These are phyloP conservation scores for Conistra vaccinii DNA, from an alignment of 2,888 invertebrate species.

Conservation along the genomic window DNA sequence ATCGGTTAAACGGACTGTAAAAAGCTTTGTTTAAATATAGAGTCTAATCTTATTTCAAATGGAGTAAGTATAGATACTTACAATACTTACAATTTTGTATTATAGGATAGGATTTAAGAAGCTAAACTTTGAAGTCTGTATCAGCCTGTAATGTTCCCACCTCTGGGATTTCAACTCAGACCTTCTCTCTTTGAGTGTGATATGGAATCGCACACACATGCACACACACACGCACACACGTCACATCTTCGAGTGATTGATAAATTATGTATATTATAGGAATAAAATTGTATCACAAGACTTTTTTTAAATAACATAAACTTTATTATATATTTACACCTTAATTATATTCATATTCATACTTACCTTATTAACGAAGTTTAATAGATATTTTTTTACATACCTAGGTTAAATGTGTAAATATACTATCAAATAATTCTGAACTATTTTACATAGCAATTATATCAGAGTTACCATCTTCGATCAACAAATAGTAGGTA, in stretches of 20 bases:
- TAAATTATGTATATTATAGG: no score
- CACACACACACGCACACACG: not conserved
- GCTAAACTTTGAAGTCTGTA: not conserved
- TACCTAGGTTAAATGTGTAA: not conserved
- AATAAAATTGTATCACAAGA: not conserved
- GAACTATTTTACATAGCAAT: not conserved
- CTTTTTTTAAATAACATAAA: conserved; percentile 6
- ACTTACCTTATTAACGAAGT: not conserved
- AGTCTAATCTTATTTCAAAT: no score
- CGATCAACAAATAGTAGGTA: no score
- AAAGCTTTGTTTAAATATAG: no score
- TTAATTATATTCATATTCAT: not conserved
- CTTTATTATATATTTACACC: conserved; percentile 34
- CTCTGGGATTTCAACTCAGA: not conserved
- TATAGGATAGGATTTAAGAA: not conserved
- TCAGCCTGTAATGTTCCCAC: not conserved
- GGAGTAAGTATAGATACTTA: no score
- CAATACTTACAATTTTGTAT: no score
- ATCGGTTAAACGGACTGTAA: no score
- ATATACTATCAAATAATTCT: not conserved
- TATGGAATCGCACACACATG: not conserved
- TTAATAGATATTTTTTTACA: not conserved
- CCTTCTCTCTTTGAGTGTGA: no score
- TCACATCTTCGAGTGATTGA: not conserved
- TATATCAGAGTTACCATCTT: no score